Conservation (phyloP, 1,140 invertebrate genomes). For the Heliconius eleuchia region DNA sequence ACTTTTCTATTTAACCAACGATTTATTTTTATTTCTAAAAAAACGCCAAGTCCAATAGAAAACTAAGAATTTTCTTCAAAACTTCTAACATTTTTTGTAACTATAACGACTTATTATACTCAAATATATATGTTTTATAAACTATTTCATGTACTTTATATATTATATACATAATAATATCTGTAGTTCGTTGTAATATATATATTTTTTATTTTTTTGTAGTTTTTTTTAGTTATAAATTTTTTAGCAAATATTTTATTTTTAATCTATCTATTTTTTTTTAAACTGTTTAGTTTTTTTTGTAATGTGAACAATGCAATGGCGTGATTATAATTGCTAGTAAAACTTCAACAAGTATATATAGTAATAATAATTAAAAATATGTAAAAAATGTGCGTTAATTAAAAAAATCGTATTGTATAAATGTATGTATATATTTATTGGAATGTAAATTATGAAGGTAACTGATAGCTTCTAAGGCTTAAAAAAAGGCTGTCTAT, state of each 20-base stretch:
- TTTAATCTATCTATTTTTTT: conserved; percentile 64
- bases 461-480: conserved; percentile 68
- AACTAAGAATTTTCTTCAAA: conserved; percentile 13
- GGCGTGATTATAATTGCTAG: conserved; percentile 42
- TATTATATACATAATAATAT: conserved; percentile 42
- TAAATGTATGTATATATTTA: conserved; percentile 14
- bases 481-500: conserved; percentile 54
- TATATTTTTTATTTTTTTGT: conserved; percentile 38
- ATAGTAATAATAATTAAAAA: conserved; percentile 4
- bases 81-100: neutral
- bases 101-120: conserved; percentile 26
- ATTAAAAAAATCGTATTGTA: conserved; percentile 27
- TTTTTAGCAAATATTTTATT: conserved; percentile 48
- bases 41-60: conserved; percentile 23
- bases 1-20: no score
- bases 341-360: conserved; percentile 57
- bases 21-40: conserved; percentile 9
- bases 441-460: conserved; percentile 47
- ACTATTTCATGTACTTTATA: conserved; percentile 52
- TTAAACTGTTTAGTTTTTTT: conserved; percentile 33
- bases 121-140: conserved; percentile 49
- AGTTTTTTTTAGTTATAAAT: conserved; percentile 48
- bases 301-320: conserved; percentile 44
- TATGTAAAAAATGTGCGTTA: conserved; percentile 47
- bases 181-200: conserved; percentile 74